These are phyloP conservation scores for Pocillopora grandis DNA, from an alignment of 92 coral and sea anemone species.

Conservation along the genomic window DNA sequence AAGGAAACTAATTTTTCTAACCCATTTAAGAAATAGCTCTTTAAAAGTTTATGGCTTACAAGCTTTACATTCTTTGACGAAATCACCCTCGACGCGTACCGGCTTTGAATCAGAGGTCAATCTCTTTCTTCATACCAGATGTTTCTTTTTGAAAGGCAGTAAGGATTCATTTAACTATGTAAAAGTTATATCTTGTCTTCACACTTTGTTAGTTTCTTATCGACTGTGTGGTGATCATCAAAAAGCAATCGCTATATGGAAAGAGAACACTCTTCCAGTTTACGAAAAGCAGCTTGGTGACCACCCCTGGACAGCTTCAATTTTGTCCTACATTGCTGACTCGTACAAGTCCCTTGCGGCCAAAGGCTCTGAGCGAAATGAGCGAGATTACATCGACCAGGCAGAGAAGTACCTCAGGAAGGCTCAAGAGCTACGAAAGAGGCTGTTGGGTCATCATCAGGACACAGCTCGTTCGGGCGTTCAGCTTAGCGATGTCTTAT, in stretches of 20 bases:
- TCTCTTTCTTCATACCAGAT: no score
- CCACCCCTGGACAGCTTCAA: conserved; percentile 38
- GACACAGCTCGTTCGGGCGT: conserved; percentile 35
- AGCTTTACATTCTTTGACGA: no score
- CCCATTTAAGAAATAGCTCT: no score
- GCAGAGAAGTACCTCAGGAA: neutral
- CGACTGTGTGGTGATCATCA: neutral
- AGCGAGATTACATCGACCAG: neutral
- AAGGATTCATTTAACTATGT: no score
- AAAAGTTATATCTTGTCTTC: neutral
- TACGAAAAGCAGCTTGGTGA: conserved; percentile 20
- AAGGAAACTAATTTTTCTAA: no score
- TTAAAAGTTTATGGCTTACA: no score
- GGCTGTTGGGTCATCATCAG: conserved; percentile 7
- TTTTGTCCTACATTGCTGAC: conserved; percentile 6
- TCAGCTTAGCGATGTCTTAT: conserved; percentile 10
- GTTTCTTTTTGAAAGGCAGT: no score
- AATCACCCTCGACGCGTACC: no score
- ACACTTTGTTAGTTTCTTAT: conserved; percentile 10
- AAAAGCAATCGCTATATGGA: conserved; percentile 22
- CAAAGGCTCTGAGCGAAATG: neutral
- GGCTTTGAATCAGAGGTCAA: no score
- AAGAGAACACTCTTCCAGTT: conserved; percentile 7
- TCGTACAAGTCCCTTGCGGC: conserved; percentile 31
- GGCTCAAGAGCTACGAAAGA: conserved; percentile 6